phyloP scores from a whole-genome alignment of 64 coral and sea anemone species.

The Stylophora pistillata region DNA sequence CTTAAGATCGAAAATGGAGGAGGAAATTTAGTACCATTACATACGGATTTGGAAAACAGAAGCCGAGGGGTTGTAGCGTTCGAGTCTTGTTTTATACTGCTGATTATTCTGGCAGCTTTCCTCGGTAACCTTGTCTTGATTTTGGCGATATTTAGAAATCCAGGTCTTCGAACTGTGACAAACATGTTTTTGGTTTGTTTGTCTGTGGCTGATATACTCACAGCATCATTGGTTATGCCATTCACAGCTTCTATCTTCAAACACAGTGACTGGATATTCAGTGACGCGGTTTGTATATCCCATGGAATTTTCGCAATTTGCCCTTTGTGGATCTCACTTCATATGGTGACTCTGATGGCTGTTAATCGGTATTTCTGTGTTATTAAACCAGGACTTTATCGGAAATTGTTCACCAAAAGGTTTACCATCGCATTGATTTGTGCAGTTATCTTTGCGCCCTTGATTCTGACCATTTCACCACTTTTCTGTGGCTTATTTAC shows the following conservation, averaged over 20 bases:
- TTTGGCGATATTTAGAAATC: neutral
- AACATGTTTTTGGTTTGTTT: slow-evolving; percentile 30
- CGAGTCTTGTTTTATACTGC: neutral
- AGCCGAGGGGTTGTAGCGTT: neutral
- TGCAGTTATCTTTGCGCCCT: neutral
- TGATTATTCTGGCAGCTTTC: slow-evolving; percentile 1
- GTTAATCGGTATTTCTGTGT: slow-evolving; percentile 45
- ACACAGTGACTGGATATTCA: slow-evolving; percentile 18
- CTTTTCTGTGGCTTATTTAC: neutral
- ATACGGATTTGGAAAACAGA: neutral
- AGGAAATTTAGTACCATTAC: neutral
- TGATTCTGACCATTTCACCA: slow-evolving; percentile 8
- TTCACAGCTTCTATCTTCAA: slow-evolving; percentile 8
- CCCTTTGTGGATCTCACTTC: neutral
- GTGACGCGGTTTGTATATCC: neutral
- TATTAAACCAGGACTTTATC: slow-evolving; percentile 2
- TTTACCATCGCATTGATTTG: neutral
- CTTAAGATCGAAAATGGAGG: neutral
- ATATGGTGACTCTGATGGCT: slow-evolving; percentile 26
- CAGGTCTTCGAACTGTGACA: neutral
- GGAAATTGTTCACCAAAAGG: slow-evolving; percentile 4
- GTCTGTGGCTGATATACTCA: slow-evolving; percentile 14
- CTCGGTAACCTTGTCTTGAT: neutral
- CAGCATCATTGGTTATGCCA: slow-evolving; percentile 32
- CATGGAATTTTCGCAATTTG: slow-evolving; percentile 11